phyloP scores from a whole-genome alignment of 2,797 vertebrate species.

The Lerista edwardsae region DNA sequence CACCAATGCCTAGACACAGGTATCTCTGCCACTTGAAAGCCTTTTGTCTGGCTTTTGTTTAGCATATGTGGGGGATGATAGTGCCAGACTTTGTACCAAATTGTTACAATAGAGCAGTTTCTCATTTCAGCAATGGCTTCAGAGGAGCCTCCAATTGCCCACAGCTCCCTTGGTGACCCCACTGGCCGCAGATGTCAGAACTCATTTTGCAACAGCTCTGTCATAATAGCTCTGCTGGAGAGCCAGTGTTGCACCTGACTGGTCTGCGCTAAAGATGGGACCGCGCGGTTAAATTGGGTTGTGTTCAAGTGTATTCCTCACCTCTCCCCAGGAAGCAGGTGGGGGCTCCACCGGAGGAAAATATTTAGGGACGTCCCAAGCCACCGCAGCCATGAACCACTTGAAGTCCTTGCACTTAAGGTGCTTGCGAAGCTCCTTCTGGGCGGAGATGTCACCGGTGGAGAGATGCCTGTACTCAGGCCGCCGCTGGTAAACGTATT shows the following conservation, averaged over 20 bases:
- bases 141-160: constrained; percentile 16
- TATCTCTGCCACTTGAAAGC: neutral
- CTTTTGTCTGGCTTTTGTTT: neutral
- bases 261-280: neutral
- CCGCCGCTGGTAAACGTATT: constrained; percentile 89
- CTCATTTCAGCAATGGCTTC: constrained; percentile 27
- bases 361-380: constrained; percentile 90
- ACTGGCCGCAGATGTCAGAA: neutral
- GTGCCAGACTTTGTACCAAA: neutral
- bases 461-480: constrained; percentile 90
- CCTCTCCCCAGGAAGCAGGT: constrained; percentile 90
- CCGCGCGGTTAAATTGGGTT: constrained; percentile 17
- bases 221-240: neutral
- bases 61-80: too few relatives aligned
- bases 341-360: constrained; percentile 89
- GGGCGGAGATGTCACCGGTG: constrained; percentile 86
- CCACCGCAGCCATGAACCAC: constrained; percentile 90
- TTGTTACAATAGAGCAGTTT: neutral
- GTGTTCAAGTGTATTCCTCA: constrained; percentile 65
- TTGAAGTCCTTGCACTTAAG: constrained; percentile 91
- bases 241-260: neutral
- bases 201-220: constrained; percentile 15
- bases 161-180: constrained; percentile 10
- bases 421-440: constrained; percentile 87
- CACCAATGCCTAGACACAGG: neutral